A percentile compares a stretch with the other conserved stretches of the same genome.
Conservation (phyloP, 2,113 vertebrate species). For the Lampris incognitus region DNA sequence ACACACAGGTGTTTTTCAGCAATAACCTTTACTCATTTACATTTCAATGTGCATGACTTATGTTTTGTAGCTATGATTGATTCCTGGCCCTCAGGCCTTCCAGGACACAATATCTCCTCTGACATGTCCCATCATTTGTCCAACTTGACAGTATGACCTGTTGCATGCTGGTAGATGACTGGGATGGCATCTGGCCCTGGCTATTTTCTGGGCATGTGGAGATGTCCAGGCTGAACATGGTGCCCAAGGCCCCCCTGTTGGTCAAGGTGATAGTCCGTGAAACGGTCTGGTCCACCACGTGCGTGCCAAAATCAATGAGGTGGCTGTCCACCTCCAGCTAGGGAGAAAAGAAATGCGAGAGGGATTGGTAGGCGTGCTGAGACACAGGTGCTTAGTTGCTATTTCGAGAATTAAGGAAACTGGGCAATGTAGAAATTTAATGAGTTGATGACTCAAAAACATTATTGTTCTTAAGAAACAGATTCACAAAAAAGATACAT, state of each 20-base stretch:
- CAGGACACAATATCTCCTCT: neutral
- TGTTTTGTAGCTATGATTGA: neutral
- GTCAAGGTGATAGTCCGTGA: slow-evolving; percentile 87
- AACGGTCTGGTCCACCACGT: slow-evolving; percentile 89
- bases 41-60: neutral
- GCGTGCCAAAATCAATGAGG: slow-evolving; percentile 89
- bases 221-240: slow-evolving; percentile 80
- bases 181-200: slow-evolving; percentile 42
- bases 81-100: neutral
- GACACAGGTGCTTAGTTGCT: too few species aligned
- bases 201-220: slow-evolving; percentile 46
- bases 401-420: too few species aligned
- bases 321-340: slow-evolving; percentile 90
- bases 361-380: too few species aligned
- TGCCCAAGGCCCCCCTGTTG: slow-evolving; percentile 89
- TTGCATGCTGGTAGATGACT: slow-evolving; percentile 17
- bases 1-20: neutral
- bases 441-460: too few species aligned
- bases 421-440: too few species aligned
- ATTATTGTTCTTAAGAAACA: too few species aligned
- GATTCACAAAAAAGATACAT: too few species aligned
- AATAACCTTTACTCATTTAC: too few species aligned
- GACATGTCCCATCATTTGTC: neutral
- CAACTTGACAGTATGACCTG: slow-evolving; percentile 65
- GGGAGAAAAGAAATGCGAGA: slow-evolving; percentile 42